These are phyloP conservation scores for Paedocypris sp. DNA, from an alignment of 2,113 vertebrate species.

Conservation along the genomic window DNA sequence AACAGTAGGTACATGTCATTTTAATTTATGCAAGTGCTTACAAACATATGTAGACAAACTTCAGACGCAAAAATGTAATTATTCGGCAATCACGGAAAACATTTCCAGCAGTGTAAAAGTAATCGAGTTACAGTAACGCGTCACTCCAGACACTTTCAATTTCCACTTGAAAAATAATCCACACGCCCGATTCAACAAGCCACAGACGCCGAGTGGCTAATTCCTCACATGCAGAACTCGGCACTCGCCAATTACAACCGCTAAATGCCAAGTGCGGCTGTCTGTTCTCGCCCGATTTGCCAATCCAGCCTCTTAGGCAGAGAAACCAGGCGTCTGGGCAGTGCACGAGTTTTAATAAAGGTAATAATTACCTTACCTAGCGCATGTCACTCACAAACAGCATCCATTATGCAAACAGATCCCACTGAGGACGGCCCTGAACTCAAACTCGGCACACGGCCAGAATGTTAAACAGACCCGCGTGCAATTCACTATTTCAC, in stretches of 20 bases:
- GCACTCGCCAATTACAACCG: background rate
- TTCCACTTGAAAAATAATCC: too few relatives aligned
- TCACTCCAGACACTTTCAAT: too few relatives aligned
- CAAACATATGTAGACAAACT: too few relatives aligned
- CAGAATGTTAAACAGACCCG: conserved; percentile 22
- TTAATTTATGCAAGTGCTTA: too few relatives aligned
- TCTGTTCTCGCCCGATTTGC: conserved; percentile 10
- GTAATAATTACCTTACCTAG: conserved; percentile 35
- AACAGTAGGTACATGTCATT: too few relatives aligned
- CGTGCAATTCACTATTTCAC: background rate
- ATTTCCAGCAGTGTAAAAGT: too few relatives aligned
- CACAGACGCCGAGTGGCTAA: background rate
- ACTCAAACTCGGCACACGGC: background rate
- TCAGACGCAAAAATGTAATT: too few relatives aligned
- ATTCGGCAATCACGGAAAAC: too few relatives aligned
- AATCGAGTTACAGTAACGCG: too few relatives aligned
- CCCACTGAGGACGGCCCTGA: background rate
- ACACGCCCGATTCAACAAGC: too few relatives aligned
- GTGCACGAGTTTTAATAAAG: conserved; percentile 22
- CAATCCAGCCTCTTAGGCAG: background rate
- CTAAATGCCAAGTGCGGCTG: conserved; percentile 5
- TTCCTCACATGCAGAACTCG: background rate
- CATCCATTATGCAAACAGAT: conserved; percentile 30
- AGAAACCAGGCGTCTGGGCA: background rate
- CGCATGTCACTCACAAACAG: conserved; percentile 26